These are phyloP conservation scores for Coreius guichenoti DNA, from an alignment of 2,797 vertebrate species.

Conservation along the genomic window DNA sequence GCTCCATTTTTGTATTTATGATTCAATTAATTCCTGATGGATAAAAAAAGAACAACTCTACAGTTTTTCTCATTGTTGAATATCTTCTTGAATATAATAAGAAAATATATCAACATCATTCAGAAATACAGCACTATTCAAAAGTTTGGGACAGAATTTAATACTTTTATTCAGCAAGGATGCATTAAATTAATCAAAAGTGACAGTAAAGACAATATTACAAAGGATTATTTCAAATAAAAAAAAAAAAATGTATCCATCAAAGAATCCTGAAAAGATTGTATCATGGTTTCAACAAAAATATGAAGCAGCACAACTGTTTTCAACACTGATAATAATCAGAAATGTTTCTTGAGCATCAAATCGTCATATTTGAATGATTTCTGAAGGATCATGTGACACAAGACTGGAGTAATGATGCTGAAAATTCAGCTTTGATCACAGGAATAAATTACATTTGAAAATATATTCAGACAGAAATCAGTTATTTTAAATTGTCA, in stretches of 20 bases:
- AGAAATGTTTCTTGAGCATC: background rate
- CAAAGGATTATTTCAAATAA: background rate
- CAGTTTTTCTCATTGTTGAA: background rate
- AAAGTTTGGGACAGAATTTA: background rate
- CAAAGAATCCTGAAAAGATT: no score
- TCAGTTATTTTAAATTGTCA: background rate
- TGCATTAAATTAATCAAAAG: background rate
- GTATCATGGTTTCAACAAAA: background rate
- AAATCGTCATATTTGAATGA: background rate
- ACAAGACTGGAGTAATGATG: background rate
- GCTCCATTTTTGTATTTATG: background rate
- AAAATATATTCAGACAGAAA: no score
- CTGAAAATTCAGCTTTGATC: background rate
- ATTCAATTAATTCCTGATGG: background rate
- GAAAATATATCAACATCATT: background rate
- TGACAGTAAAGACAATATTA: background rate
- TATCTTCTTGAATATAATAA: background rate
- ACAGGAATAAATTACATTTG: background rate
- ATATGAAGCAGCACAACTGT: background rate
- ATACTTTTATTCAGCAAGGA: background rate
- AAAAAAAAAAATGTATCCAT: no score
- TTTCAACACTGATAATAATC: background rate
- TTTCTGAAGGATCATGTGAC: constrained; percentile 1
- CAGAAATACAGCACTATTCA: background rate
- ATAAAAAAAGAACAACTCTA: background rate